These are phyloP conservation scores for Mastomys coucha DNA, from an alignment of 2,113 vertebrate species.

Conservation along the genomic window DNA sequence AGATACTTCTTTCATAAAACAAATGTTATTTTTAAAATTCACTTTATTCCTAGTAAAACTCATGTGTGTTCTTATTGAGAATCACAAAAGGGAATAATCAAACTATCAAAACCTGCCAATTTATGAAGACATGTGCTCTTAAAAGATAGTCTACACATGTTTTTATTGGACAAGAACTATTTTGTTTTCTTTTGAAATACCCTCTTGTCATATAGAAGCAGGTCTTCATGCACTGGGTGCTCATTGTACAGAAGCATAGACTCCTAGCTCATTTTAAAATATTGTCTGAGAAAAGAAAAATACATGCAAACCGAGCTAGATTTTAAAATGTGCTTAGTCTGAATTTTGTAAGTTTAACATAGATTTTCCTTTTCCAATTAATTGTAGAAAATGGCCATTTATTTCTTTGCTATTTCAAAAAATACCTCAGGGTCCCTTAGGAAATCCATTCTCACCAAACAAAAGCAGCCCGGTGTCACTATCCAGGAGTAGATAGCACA, in stretches of 20 bases:
- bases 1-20: background rate
- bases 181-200: conserved; percentile 59
- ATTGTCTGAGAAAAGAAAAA: background rate
- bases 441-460: conserved; percentile 62
- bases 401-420: conserved; percentile 60
- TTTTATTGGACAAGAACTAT: conserved; percentile 45
- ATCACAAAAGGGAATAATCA: conserved; percentile 34
- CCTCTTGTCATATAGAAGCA: conserved; percentile 21
- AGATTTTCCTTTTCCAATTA: conserved; percentile 30
- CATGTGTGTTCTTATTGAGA: background rate
- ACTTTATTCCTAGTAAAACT: conserved; percentile 27
- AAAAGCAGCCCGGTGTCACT: conserved; percentile 3
- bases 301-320: background rate
- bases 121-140: background rate
- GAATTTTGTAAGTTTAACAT: conserved; percentile 37
- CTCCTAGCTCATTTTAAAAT: conserved; percentile 16
- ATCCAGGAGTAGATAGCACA: conserved; percentile 9
- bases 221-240: background rate
- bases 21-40: background rate
- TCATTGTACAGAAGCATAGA: conserved; percentile 31
- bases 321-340: background rate
- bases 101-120: conserved; percentile 37
- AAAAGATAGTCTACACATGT: conserved; percentile 27
- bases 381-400: conserved; percentile 2
- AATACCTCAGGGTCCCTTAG: conserved; percentile 25